These are phyloP conservation scores for Scylla paramamosain DNA, from an alignment of 1,140 invertebrate species.

Conservation along the genomic window DNA sequence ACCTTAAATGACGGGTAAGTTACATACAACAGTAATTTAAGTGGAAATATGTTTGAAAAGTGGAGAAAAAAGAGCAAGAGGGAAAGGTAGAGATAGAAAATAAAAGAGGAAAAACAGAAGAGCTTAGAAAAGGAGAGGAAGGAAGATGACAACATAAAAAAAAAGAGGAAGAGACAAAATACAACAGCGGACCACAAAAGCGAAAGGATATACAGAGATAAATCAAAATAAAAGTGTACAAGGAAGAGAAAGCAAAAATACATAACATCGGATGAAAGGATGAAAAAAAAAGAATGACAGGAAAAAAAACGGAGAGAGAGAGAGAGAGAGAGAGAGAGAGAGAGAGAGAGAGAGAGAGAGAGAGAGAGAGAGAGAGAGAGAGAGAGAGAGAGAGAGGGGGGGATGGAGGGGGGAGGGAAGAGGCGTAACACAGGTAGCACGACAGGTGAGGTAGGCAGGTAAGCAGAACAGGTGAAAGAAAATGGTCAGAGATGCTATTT, in stretches of 20 bases:
- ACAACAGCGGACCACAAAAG: too few species aligned
- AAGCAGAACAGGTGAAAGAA: background rate
- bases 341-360: background rate
- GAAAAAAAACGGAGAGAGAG: background rate
- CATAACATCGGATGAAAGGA: background rate
- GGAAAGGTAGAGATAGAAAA: background rate
- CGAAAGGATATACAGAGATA: too few species aligned
- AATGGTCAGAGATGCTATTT: background rate
- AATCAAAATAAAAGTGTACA: too few species aligned
- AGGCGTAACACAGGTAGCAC: too few species aligned
- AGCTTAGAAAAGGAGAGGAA: background rate
- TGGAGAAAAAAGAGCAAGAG: background rate
- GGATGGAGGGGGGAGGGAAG: too few species aligned
- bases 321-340: conserved; percentile 3
- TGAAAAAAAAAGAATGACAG: background rate
- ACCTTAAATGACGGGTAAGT: background rate
- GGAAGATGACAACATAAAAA: background rate
- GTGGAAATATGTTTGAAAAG: background rate
- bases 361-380: background rate
- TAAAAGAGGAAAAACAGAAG: background rate
- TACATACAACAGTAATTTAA: background rate
- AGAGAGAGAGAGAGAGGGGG: too few species aligned
- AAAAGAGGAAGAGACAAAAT: too few species aligned
- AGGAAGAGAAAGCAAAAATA: too few species aligned
- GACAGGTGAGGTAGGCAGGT: too few species aligned